Conservation (phyloP, 1,140 invertebrate species). For the Polypedilum pembai region DNA sequence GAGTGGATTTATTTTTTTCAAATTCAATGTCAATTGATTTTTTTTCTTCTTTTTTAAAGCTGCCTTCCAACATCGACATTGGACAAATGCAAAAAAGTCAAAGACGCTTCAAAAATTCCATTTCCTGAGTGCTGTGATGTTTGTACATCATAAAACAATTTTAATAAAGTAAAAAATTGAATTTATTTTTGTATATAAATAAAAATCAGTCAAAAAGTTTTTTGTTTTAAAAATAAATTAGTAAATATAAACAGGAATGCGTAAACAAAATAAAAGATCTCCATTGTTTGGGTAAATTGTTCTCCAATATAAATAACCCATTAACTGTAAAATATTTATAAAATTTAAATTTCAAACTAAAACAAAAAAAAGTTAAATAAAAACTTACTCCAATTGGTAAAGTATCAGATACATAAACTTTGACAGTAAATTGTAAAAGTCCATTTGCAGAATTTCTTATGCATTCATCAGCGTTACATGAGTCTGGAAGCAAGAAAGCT, state of each 20-base stretch:
- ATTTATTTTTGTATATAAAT: not conserved
- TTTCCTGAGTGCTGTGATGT: conserved; percentile 21
- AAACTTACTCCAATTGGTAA: not conserved
- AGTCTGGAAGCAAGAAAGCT: not conserved
- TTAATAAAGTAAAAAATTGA: not conserved
- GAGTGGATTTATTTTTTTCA: not conserved
- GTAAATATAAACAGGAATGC: not conserved
- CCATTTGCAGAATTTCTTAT: not conserved
- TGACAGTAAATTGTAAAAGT: not conserved
- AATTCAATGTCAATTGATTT: not conserved
- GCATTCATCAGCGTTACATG: not conserved
- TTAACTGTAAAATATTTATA: not conserved
- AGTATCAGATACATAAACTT: not conserved
- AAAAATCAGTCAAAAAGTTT: no score
- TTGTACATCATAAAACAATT: not conserved
- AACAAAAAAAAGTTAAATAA: no score
- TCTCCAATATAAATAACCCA: conserved; percentile 9
- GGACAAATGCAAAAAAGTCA: not conserved
- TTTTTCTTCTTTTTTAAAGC: not conserved
- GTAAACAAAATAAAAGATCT: not conserved
- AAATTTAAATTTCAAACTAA: no score
- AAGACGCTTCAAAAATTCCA: not conserved
- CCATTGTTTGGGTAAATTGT: not conserved
- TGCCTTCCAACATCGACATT: not conserved
- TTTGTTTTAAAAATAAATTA: not conserved